Evolutionary conservation across 1,140 invertebrate genomes (phyloP), one percentile per base, ranked within the genome.

Genomic region (Drosophila bipectinata): DNA sequence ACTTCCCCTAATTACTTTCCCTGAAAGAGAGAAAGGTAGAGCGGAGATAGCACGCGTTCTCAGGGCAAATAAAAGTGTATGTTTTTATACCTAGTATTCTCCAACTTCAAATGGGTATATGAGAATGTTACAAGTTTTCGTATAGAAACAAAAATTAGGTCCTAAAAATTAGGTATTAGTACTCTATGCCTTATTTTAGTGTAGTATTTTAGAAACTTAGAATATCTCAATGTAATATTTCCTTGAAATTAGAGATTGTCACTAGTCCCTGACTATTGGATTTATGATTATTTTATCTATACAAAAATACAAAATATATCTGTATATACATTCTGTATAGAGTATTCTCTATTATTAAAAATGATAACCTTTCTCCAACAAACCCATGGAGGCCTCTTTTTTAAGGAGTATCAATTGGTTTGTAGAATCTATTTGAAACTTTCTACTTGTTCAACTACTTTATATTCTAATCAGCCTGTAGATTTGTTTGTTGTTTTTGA

Each of bases 381-480:
- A 28, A 28, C 26, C 5, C 0, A 7, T 28, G 6, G 6, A 6
- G 26, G 0, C 26, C 5, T 1, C 26, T 7, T 18, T 44, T 1
- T 6, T 49, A 41, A 12, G 14, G 9, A 26, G 45, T 66, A 63
- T 51, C n/a, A 2, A 9, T 1, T 3, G 4, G 47, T 63, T 26
- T 0, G 21, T 1, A 41, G 10, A 3, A 8, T 15, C 3, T 4
- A 1, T 0, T 9, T 0, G 14, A 52, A 28, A 67, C 6, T 45
- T 34, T 28, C 28, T 44, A 52, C 59, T 62, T 67, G 58, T 62
- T 51, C 30, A 63, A 67, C 58, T 51, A 67, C 73, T 81, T 72
- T 66, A 79, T 75, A 87, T 85, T 85, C 82, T 85, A 87, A 87
- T 87, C 82, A 88, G 82, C 26, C 41, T 68, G 62, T 63, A 79